Evolutionary conservation across 2,113 vertebrate genomes (phyloP), one percentile per base, ranked within the genome.

Genomic region (Megaleporinus macrocephalus): DNA sequence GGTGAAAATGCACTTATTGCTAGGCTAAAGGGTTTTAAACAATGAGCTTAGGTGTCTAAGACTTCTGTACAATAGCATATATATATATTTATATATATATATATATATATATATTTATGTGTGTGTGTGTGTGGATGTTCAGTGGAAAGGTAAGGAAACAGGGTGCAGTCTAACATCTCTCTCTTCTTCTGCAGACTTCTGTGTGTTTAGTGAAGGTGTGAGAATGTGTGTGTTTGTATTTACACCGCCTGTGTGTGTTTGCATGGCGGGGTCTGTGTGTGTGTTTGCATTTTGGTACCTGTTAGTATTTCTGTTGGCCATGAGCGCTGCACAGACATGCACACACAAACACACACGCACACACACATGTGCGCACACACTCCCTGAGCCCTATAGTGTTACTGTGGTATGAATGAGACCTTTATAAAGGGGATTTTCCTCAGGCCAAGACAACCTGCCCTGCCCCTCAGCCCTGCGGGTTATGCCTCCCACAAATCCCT

Each of bases 391-490:
- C 71, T 83, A 80, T 83, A 83, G 57, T 86, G 73, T 86, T 83
- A 68, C 85, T 68, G 41, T 26, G 77, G 36, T 73, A 79, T 84
- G 79, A 86, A 84, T 86, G 76, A 80, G 61, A 76, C 61, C 85
- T 80, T 84, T 86, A 77, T 80, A 53, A 79, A 80, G 57, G 81
- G 78, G 81, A 83, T 70, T 86, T 86, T 86, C 77, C 78, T 82
- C 65, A 55, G 68, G 71, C 76, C 73, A 83, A 83, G 77, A 49
- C 27, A 62, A 83, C 82, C 78, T 55, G 36, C 36, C 68, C 78
- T 78, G 68, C 84, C 79, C 74, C 30, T 76, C 15, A 69, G 81
- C 47, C 81, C 77, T 86, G 36, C 73, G 73, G 73, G 78, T 76
- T 73, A 80, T 77, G 47, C 76, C 24, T 9, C 27, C 12, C 55